Conservation (phyloP, 64 coral and sea anemone species). For the Cladopsammia gracilis region DNA sequence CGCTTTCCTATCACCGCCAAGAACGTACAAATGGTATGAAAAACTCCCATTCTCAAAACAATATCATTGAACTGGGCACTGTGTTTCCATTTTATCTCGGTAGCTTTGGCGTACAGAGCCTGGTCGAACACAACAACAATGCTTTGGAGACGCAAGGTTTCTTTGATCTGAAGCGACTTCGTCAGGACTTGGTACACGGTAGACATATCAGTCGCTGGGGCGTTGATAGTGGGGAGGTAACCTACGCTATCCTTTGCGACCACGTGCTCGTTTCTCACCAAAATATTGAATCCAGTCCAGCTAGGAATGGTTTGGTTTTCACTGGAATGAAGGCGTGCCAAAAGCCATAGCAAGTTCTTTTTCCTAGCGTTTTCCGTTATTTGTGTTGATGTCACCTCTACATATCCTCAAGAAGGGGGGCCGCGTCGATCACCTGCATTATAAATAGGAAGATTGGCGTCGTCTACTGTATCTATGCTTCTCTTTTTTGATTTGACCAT, state of each 20-base stretch:
- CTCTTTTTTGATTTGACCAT: conserved; percentile 45
- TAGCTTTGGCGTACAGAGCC: conserved; percentile 37
- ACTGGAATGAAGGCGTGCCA: conserved; percentile 44
- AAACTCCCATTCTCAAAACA: conserved; percentile 32
- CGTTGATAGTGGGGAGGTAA: conserved; percentile 55
- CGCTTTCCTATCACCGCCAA: conserved; percentile 41
- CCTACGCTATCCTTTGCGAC: conserved; percentile 51
- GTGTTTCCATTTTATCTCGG: conserved; percentile 59
- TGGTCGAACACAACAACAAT: conserved; percentile 45
- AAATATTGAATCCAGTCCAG: conserved; percentile 70
- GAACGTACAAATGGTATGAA: conserved; percentile 51
- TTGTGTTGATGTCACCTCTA: conserved; percentile 1
- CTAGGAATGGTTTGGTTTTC: conserved; percentile 26
- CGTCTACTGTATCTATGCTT: conserved; percentile 36
- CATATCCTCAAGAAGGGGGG: conserved; percentile 38
- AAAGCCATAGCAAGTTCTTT: conserved; percentile 58
- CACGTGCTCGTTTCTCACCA: conserved; percentile 13
- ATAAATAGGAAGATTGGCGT: background rate
- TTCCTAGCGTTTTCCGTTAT: background rate
- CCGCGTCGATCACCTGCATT: conserved; percentile 36
- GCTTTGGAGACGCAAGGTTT: conserved; percentile 33
- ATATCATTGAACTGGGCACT: conserved; percentile 42
- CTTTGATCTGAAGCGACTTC: conserved; percentile 33
- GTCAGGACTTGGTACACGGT: conserved; percentile 39
- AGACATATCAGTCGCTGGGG: conserved; percentile 56